These are phyloP conservation scores for Dromococcyx pavoninus DNA, from an alignment of 2,797 vertebrate genomes.

Conservation along the genomic window DNA sequence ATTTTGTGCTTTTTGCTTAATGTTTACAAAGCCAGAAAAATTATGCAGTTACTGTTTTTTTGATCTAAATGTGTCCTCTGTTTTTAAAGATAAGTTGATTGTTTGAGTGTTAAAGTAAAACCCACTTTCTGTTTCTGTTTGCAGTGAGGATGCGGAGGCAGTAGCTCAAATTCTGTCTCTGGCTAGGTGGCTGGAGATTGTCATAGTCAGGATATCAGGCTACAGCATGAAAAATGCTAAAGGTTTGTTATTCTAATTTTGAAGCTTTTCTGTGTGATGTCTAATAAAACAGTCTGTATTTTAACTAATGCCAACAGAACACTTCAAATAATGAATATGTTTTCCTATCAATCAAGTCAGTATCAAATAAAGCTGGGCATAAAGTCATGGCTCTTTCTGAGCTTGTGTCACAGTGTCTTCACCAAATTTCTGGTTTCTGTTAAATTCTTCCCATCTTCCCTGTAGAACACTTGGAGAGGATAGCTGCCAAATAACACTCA, in stretches of 20 bases:
- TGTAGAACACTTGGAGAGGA: not conserved
- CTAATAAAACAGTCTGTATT: not conserved
- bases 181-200: slow-evolving; percentile 89
- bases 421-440: not conserved
- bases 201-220: slow-evolving; percentile 85
- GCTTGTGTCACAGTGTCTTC: not conserved
- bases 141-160: slow-evolving; percentile 91
- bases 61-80: not conserved
- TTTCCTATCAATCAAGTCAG: not conserved
- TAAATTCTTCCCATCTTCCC: not conserved
- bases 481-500: not conserved
- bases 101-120: not conserved
- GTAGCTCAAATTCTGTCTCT: slow-evolving; percentile 89
- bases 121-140: slow-evolving; percentile 9
- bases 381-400: not conserved
- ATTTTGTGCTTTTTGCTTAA: not conserved
- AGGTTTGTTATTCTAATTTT: slow-evolving; percentile 71
- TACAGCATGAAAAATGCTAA: slow-evolving; percentile 74
- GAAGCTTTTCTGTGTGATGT: not conserved
- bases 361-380: not conserved
- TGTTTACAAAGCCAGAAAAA: not conserved
- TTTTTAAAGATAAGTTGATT: not conserved
- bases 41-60: not conserved
- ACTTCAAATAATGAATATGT: not conserved
- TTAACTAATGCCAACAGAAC: not conserved